Conservation (phyloP, 2,113 vertebrate species). For the Gallinago undulata region DNA sequence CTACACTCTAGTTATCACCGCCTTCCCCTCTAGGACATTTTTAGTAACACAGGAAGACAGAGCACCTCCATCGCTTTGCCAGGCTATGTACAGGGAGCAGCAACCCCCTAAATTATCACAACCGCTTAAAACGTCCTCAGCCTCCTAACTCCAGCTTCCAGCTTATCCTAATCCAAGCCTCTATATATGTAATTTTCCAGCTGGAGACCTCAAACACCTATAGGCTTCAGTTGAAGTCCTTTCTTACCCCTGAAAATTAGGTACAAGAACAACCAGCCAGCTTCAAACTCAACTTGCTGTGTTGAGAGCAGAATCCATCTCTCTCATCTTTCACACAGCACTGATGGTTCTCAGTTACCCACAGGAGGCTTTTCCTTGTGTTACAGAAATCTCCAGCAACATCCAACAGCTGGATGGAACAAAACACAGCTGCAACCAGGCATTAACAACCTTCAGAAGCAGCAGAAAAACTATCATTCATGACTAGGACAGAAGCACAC, state of each 20-base stretch:
- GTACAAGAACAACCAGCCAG: not conserved
- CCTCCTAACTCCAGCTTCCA: not conserved
- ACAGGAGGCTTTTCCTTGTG: not conserved
- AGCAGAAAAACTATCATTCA: not conserved
- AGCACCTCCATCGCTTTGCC: not conserved
- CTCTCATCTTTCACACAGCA: not conserved
- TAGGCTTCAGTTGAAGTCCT: not conserved
- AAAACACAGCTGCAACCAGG: not conserved
- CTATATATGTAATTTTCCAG: not conserved
- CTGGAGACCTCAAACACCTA: not conserved
- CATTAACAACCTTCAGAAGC: not conserved
- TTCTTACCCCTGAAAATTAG: not conserved
- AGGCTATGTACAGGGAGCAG: not conserved
- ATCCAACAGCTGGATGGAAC: not conserved
- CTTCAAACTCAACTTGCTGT: not conserved
- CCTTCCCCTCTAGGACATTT: not conserved
- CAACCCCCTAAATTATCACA: not conserved
- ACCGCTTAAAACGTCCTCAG: too few relatives aligned
- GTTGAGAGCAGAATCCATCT: not conserved
- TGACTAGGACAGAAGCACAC: not conserved
- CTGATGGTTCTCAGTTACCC: not conserved
- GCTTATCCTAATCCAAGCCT: not conserved
- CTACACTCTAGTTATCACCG: not conserved
- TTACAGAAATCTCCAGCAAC: not conserved
- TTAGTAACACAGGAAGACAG: not conserved